Conservation (phyloP, 2,888 invertebrate genomes). For the Marasmarcha lunaedactyla region DNA sequence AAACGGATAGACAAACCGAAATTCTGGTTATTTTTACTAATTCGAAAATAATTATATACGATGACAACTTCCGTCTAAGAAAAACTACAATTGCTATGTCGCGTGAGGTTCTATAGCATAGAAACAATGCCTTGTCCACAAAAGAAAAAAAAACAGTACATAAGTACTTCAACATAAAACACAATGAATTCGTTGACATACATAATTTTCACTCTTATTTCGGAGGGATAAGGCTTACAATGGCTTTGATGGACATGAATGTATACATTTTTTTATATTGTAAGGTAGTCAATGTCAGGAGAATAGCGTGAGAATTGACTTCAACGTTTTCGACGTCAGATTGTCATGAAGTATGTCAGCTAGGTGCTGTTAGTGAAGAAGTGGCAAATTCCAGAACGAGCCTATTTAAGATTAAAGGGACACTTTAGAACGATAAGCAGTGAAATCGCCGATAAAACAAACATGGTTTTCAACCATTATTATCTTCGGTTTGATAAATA, state of each 20-base stretch:
- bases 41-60: conserved; percentile 53
- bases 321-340: too few relatives aligned
- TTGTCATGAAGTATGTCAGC: too few relatives aligned
- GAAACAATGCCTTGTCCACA: conserved; percentile 44
- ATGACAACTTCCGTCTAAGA: conserved; percentile 48
- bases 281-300: neutral
- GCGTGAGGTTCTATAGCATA: conserved; percentile 35
- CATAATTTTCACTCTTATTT: neutral
- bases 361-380: too few relatives aligned
- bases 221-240: neutral
- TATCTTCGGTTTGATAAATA: too few relatives aligned
- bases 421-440: too few relatives aligned
- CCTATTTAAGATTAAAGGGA: too few relatives aligned
- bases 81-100: conserved; percentile 52
- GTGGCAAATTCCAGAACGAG: too few relatives aligned
- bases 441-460: too few relatives aligned
- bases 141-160: conserved; percentile 22
- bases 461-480: too few relatives aligned
- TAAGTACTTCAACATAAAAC: conserved; percentile 1
- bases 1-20: conserved; percentile 26
- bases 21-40: conserved; percentile 49
- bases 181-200: too few relatives aligned
- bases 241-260: neutral
- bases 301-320: neutral
- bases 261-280: neutral